Evolutionary conservation across 2,113 vertebrate genomes (phyloP).

Genomic region (Conger conger): DNA sequence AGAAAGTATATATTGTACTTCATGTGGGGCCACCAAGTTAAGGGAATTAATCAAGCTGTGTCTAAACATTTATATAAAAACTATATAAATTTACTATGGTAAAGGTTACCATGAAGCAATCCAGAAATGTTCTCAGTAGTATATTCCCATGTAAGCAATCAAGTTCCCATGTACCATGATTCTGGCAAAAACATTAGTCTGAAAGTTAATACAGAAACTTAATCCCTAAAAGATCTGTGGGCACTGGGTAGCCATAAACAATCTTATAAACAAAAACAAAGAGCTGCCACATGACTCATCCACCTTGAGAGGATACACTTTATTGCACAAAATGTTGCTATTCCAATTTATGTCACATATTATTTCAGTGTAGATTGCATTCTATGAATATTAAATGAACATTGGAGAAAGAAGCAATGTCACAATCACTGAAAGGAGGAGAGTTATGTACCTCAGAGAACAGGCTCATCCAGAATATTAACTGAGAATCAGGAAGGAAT

Average conservation of each 20-base stretch:
- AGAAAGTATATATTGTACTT: no score
- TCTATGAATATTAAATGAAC: conserved; percentile 5
- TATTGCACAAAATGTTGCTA: neutral
- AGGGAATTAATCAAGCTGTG: no score
- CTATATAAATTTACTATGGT: neutral
- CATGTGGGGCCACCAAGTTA: no score
- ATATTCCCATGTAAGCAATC: neutral
- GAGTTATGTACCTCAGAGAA: neutral
- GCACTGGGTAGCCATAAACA: neutral
- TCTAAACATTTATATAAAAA: neutral
- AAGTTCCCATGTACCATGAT: neutral
- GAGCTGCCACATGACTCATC: neutral
- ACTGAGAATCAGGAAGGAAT: neutral
- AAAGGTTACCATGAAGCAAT: neutral
- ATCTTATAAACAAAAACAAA: neutral
- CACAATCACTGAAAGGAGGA: neutral
- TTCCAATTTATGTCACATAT: neutral
- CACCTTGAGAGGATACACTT: neutral
- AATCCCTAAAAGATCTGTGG: neutral
- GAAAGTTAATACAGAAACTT: neutral
- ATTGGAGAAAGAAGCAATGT: conserved; percentile 4
- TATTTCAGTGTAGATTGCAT: conserved; percentile 8
- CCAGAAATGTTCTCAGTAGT: neutral
- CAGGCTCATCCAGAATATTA: conserved; percentile 16
- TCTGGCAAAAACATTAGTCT: no score